A percentile compares a stretch with the other conserved stretches of the same genome.
These are phyloP conservation scores for Ifrita kowaldi DNA, from an alignment of 2,113 vertebrate species.

Conservation along the genomic window DNA sequence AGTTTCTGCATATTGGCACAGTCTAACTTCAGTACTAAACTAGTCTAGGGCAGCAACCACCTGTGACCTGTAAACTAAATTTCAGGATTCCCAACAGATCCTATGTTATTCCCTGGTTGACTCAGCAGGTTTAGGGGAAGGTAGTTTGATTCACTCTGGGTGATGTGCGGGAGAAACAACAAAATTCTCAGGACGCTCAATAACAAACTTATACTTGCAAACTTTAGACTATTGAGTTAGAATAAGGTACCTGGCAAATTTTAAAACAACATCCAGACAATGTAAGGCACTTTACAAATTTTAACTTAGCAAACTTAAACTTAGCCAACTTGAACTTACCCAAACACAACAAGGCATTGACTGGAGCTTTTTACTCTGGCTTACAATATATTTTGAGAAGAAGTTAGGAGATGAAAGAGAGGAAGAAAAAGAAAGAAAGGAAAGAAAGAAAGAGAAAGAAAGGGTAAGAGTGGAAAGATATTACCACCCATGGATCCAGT, in stretches of 20 bases:
- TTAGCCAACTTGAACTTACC: neutral
- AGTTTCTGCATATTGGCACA: neutral
- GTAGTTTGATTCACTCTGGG: neutral
- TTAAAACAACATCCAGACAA: neutral
- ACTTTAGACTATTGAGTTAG: neutral
- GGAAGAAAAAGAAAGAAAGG: neutral
- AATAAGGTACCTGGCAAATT: neutral
- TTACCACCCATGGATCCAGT: neutral
- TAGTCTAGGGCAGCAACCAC: neutral
- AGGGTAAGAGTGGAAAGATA: neutral
- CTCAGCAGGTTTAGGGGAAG: neutral
- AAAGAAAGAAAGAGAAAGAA: neutral
- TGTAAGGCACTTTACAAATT: neutral
- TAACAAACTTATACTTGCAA: neutral
- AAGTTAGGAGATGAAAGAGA: neutral
- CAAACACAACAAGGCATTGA: neutral
- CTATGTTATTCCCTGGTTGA: rapidly evolving
- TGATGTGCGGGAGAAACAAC: neutral
- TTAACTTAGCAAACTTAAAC: neutral
- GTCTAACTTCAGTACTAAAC: neutral
- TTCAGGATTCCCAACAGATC: neutral
- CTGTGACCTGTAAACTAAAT: neutral
- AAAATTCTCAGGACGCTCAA: neutral
- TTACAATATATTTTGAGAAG: neutral
- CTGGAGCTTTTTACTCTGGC: neutral